These are phyloP conservation scores for Rhinoraja longicauda DNA, from an alignment of 2,797 vertebrate species.

Conservation along the genomic window DNA sequence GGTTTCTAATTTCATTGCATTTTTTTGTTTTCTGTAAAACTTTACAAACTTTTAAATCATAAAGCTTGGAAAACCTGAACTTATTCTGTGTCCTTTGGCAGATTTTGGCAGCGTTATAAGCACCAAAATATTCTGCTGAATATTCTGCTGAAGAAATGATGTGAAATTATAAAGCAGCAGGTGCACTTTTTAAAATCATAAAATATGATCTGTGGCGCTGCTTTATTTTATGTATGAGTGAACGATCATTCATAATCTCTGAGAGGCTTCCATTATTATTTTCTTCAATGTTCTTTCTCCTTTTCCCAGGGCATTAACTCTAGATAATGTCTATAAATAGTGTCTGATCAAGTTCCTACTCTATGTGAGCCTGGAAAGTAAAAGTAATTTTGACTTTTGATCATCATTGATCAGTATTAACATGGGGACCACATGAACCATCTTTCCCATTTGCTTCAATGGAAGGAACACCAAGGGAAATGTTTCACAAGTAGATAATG, in stretches of 20 bases:
- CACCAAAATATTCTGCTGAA: not conserved
- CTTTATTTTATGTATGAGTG: not conserved
- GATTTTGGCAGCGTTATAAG: not conserved
- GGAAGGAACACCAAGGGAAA: not conserved
- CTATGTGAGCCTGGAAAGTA: not conserved
- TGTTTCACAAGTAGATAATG: not conserved
- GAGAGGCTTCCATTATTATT: not conserved
- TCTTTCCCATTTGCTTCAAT: not conserved
- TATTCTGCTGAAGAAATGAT: not conserved
- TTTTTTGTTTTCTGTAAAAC: not conserved
- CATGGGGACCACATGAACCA: not conserved
- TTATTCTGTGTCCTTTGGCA: not conserved
- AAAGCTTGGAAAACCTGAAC: not conserved
- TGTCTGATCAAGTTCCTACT: not conserved
- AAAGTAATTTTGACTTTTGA: not conserved
- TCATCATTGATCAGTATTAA: not conserved
- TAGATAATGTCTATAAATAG: not conserved
- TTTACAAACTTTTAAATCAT: not conserved
- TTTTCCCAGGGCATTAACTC: not conserved
- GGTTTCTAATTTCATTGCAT: slow-evolving; percentile 24
- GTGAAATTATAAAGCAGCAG: not conserved
- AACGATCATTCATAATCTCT: not conserved
- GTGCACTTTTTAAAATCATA: not conserved
- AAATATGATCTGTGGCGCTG: not conserved
- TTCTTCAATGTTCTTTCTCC: not conserved